Conservation (phyloP, 1,140 invertebrate species). For the Steinernema khuongi region DNA sequence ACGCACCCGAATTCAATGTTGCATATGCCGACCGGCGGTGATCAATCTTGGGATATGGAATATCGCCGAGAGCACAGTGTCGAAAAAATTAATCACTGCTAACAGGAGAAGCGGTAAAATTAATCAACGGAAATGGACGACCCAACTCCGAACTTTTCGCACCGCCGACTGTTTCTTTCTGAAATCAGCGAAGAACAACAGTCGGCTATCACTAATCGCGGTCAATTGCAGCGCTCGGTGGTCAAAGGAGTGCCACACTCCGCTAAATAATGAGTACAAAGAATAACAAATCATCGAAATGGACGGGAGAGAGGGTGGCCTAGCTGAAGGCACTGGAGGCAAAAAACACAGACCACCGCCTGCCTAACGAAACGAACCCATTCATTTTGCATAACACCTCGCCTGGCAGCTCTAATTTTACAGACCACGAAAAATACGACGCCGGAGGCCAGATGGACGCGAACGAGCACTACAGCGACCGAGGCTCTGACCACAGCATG, state of each 20-base stretch:
- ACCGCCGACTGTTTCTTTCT: not conserved
- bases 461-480: too few relatives aligned
- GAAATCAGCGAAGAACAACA: too few relatives aligned
- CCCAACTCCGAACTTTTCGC: not conserved
- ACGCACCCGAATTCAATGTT: constrained; percentile 13
- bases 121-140: not conserved
- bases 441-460: not conserved
- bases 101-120: not conserved
- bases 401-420: not conserved
- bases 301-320: not conserved
- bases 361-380: constrained; percentile 3
- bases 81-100: constrained; percentile 4
- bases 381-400: not conserved
- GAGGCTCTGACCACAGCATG: too few relatives aligned
- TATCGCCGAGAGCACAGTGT: not conserved
- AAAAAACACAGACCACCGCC: not conserved
- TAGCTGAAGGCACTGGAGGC: not conserved
- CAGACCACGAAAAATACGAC: too few relatives aligned
- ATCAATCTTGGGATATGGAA: constrained; percentile 12
- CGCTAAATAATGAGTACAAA: too few relatives aligned
- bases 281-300: not conserved
- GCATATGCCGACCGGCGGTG: not conserved
- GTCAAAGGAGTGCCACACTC: too few relatives aligned
- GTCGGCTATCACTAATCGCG: too few relatives aligned
- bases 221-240: too few relatives aligned